Base-by-base conservation (phyloP, 2,797 vertebrate species). In the Gymnoscopelus braueri region DNA sequence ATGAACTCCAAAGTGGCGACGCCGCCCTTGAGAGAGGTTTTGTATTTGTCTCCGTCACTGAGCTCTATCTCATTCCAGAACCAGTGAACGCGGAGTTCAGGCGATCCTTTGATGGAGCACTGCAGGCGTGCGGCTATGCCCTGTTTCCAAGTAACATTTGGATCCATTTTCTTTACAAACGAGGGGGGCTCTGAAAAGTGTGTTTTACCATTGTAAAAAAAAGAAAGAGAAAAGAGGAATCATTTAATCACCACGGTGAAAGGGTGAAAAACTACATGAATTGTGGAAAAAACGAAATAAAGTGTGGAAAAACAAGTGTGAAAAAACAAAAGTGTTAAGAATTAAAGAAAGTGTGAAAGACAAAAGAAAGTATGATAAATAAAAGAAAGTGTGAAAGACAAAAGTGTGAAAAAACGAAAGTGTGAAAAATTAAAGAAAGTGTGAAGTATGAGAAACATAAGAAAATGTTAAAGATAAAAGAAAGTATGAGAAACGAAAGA, bases 31-130 rank as follows among this genome's bases (percentile, higher is more conserved):
- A 98, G 98, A 62, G 93, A 95, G 69, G 96, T 93, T 85, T 92
- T 96, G 77, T 96, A 84, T 44, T 91, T 96, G 26, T 96, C 96
- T 80, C 95, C 96, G 80, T 96, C 91, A 81, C 76, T 91, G 57
- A 99, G 93, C 72, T 96, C 96, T 88, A 94, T 96, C 84, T 99
- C 96, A 74, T 98, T 96, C 89, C 96, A 96, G 92, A 97, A 99
- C 98, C 98, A 99, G 80, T 95, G 96, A 68, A 97, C 93, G 66
- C 92, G 95, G 49, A 99, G 97, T 80, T 96, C 96, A 69, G 97
- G 95, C 2, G 98, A 98, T 71, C 98, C 98, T 93, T 98, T 99
- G 72, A 99, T 77, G 57, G 94, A 93, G 88, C 97, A 98, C 51
- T 95, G 94, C 82, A 99, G 91, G 64, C 95, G 96, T 61, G 96